Evolutionary conservation across 1,140 invertebrate genomes (phyloP), one percentile per base, ranked within the genome.

Genomic region (Drosophila mayri): DNA sequence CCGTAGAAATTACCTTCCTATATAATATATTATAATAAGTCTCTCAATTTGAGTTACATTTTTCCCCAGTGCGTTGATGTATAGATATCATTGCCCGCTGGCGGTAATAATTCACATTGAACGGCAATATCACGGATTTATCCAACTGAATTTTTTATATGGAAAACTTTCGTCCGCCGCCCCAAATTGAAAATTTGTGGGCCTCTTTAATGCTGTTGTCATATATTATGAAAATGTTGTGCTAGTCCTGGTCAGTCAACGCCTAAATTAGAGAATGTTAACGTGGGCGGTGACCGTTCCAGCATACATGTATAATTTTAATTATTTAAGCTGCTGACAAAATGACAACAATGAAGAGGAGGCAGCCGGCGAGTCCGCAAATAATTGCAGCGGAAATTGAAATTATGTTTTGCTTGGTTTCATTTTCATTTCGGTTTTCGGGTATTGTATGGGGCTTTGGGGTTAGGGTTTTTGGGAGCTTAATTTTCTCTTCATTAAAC

Each of bases 331-430:
- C 79, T 46, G 57, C 43, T 66, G 66, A 57, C 64, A 62, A 61
- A 76, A 59, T 50, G 55, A 66, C 40, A 67, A 62, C 55, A 70
- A 55, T 54, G 57, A 50, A 40, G 32, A 25, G 40, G 37, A 46
- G 59, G 66, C 55, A 43, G 40, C 25, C 46, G 58, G 66, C 59
- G 47, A 49, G 44, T 54, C 70, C 63, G 50, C 59, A 76, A 77
- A 79, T 88, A 83, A 88, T 80, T 83, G 76, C 76, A 87, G 64
- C 84, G 84, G 85, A 87, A 90, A 87, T 87, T 84, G 80, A 90
- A 88, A 90, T 78, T 87, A 83, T 90, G 66, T 80, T 77, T 79
- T 70, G 76, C 80, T 83, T 74, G 61, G 73, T 44, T 67, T 83
- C 77, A 68, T 84, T 84, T 74, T 58, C 35, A 77, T 73, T 77